phyloP scores from a whole-genome alignment of 2,113 vertebrate species.

The Microcebus jonahi region DNA sequence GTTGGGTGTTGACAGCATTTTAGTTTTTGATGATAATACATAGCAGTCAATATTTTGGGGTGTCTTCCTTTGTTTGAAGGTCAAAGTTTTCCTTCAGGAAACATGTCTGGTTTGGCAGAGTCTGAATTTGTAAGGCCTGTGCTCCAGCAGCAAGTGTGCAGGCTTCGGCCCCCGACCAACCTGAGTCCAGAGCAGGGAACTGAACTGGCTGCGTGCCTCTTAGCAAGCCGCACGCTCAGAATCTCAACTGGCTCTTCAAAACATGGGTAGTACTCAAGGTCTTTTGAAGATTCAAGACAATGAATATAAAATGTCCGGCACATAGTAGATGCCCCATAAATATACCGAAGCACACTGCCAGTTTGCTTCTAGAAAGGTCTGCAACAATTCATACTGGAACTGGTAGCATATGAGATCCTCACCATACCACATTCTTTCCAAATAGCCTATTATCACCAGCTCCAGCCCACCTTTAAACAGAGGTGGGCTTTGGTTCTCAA shows the following conservation, averaged over 20 bases:
- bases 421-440: not conserved
- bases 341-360: not conserved
- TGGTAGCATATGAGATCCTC: not conserved
- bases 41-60: not conserved
- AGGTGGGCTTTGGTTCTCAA: not conserved
- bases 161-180: not conserved
- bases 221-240: not conserved
- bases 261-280: not conserved
- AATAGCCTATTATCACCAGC: too few relatives aligned
- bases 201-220: not conserved
- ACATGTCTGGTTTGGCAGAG: not conserved
- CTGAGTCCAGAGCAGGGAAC: not conserved
- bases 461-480: not conserved
- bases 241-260: not conserved
- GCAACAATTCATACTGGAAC: not conserved
- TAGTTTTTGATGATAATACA: not conserved
- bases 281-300: not conserved
- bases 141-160: rapidly evolving
- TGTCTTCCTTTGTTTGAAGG: not conserved
- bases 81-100: not conserved
- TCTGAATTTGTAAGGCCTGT: not conserved
- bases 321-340: not conserved
- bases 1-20: not conserved
- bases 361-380: not conserved
- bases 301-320: not conserved